Conservation (phyloP, 2,888 invertebrate species). For the Athalia circularis region DNA sequence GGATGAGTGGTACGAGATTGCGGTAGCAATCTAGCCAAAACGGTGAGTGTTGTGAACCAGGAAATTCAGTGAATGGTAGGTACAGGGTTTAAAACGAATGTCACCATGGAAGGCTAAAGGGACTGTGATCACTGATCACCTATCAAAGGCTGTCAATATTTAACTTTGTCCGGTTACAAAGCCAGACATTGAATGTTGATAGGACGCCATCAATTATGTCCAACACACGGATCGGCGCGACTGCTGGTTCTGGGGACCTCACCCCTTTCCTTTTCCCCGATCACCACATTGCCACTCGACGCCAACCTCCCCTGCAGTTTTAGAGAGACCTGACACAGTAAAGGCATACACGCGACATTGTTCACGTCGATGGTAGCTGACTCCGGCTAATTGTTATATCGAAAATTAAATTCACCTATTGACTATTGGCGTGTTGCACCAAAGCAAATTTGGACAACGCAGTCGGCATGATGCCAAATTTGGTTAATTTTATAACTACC, state of each 20-base stretch:
- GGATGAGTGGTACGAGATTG: background rate
- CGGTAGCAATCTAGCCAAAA: background rate
- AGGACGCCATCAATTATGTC: slow-evolving; percentile 69
- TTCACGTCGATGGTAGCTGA: background rate
- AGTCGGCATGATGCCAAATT: background rate
- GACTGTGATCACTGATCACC: slow-evolving; percentile 40
- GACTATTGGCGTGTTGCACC: background rate
- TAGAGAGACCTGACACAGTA: no score
- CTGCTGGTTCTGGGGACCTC: background rate
- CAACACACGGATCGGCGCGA: slow-evolving; percentile 56
- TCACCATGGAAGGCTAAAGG: background rate
- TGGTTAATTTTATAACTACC: no score
- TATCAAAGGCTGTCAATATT: slow-evolving; percentile 64
- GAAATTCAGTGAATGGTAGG: background rate
- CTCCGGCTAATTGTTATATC: background rate
- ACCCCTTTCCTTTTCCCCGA: slow-evolving; percentile 14
- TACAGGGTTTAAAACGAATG: slow-evolving; percentile 9
- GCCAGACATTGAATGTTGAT: slow-evolving; percentile 61
- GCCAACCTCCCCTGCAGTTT: no score
- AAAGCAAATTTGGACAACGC: background rate
- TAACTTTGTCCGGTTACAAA: slow-evolving; percentile 63
- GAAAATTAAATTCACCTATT: background rate
- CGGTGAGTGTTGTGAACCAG: background rate
- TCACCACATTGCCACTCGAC: no score
- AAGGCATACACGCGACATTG: background rate